Conservation (phyloP, 2,797 vertebrate species). For the Danio tinwini region DNA sequence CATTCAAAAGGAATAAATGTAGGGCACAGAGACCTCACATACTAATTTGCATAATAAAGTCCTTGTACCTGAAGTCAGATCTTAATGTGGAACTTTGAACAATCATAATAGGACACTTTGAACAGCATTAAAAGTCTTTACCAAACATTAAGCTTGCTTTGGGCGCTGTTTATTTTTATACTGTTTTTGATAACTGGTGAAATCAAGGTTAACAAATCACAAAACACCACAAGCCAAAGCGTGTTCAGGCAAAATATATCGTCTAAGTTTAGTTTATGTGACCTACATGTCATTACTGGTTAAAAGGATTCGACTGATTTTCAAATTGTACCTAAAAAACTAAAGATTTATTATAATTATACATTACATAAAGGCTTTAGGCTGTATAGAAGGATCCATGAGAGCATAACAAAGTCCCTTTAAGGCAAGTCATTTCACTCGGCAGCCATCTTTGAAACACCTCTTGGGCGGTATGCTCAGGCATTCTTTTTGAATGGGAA, state of each 20-base stretch:
- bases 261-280: background rate
- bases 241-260: background rate
- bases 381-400: background rate
- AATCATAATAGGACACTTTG: background rate
- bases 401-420: too few species aligned
- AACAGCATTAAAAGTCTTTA: background rate
- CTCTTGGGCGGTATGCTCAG: too few species aligned
- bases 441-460: too few species aligned
- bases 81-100: background rate
- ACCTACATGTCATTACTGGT: background rate
- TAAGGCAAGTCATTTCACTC: too few species aligned
- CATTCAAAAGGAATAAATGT: background rate
- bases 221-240: background rate
- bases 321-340: conserved; percentile 4
- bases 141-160: background rate
- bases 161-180: background rate
- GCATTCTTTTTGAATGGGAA: too few species aligned
- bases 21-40: background rate
- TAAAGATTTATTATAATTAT: background rate
- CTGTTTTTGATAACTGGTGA: background rate
- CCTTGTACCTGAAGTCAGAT: background rate
- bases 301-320: background rate
- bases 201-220: background rate
- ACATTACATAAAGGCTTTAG: background rate
- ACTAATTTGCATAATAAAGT: background rate